Conservation (phyloP, 1,140 invertebrate genomes). For the Dreissena polymorpha region DNA sequence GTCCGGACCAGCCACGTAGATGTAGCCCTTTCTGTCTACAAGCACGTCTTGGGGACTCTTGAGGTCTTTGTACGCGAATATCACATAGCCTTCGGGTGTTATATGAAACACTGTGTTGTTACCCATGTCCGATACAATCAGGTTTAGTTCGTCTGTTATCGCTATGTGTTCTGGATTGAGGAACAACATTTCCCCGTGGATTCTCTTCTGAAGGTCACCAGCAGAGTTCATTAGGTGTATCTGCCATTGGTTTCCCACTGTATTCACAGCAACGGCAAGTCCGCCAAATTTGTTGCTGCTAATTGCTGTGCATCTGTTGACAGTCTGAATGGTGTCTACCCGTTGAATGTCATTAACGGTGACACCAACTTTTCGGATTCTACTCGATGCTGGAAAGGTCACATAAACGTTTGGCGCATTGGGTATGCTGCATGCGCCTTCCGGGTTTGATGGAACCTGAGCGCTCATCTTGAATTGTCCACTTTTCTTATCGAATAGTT, state of each 20-base stretch:
- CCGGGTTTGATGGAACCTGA: constrained; percentile 32
- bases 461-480: constrained; percentile 22
- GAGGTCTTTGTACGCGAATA: constrained; percentile 47
- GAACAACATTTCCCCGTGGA: constrained; percentile 30
- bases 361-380: constrained; percentile 28
- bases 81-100: constrained; percentile 47
- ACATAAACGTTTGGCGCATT: constrained; percentile 17
- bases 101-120: constrained; percentile 45
- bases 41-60: constrained; percentile 28
- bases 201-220: constrained; percentile 31
- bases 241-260: constrained; percentile 45
- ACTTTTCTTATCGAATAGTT: constrained; percentile 39
- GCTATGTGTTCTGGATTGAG: constrained; percentile 45
- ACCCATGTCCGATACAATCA: constrained; percentile 33
- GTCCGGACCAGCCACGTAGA: constrained; percentile 33
- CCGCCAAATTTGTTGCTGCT: constrained; percentile 37
- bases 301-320: constrained; percentile 42
- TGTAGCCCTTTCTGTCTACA: constrained; percentile 39
- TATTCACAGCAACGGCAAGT: constrained; percentile 31
- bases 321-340: constrained; percentile 38
- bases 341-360: constrained; percentile 14
- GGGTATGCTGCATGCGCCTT: neutral
- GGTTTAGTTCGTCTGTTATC: constrained; percentile 27
- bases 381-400: constrained; percentile 42
- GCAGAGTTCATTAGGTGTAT: constrained; percentile 42